Conservation (phyloP, 2,797 vertebrate species). For the Anableps anableps region DNA sequence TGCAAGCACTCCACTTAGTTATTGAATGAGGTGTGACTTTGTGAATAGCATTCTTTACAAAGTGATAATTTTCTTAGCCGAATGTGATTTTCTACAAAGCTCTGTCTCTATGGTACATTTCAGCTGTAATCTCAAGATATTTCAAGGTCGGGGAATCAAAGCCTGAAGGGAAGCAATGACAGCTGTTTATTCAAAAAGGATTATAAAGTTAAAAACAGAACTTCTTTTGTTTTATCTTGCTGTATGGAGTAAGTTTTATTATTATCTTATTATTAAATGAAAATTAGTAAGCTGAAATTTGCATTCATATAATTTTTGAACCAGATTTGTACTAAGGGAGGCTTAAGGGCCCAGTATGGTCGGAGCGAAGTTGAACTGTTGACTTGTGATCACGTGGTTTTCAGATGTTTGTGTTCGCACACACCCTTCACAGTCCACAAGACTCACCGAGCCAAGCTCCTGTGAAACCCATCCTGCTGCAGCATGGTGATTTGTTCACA, state of each 20-base stretch:
- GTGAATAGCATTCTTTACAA: slow-evolving; percentile 11
- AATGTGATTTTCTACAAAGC: not conserved
- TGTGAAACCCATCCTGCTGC: too few relatives aligned
- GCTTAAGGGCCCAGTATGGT: too few relatives aligned
- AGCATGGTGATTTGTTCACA: too few relatives aligned
- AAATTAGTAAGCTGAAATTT: not conserved
- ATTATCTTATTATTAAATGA: not conserved
- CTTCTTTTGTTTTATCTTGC: not conserved
- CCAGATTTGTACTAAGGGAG: not conserved
- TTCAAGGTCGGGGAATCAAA: slow-evolving; percentile 9
- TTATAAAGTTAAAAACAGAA: not conserved
- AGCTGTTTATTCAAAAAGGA: not conserved
- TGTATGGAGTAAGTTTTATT: not conserved
- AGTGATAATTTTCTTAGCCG: slow-evolving; percentile 1
- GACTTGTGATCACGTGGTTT: too few relatives aligned
- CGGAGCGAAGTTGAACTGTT: too few relatives aligned
- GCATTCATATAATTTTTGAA: not conserved
- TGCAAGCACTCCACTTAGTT: slow-evolving; percentile 38
- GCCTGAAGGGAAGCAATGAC: not conserved
- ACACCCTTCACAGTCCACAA: too few relatives aligned
- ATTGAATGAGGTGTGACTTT: slow-evolving; percentile 35
- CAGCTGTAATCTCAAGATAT: slow-evolving; percentile 10
- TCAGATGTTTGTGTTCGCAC: too few relatives aligned
- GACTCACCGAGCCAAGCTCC: too few relatives aligned
- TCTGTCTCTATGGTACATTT: not conserved